These are phyloP conservation scores for Hippocampus comes DNA, from an alignment of 2,113 vertebrate species.

Conservation along the genomic window DNA sequence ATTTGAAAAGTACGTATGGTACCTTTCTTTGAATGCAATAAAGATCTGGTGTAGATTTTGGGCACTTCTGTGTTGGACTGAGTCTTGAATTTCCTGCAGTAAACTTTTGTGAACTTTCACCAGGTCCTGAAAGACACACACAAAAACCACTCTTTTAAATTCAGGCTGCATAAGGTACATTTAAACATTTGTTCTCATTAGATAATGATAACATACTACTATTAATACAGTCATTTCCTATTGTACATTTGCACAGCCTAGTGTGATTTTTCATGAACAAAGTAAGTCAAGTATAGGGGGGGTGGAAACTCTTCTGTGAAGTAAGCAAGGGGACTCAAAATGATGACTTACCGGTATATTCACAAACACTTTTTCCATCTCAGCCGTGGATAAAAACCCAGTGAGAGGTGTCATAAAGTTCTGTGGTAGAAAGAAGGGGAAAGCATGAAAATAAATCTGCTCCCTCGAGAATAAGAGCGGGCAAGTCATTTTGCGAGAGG, in stretches of 20 bases:
- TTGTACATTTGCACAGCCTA: too few species aligned
- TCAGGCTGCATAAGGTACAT: background rate
- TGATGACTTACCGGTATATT: constrained; percentile 87
- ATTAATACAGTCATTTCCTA: too few species aligned
- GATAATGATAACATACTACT: background rate
- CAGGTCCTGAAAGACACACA: constrained; percentile 79
- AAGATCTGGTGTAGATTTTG: constrained; percentile 93
- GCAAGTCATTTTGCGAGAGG: constrained; percentile 47
- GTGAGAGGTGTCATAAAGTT: constrained; percentile 91
- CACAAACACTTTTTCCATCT: constrained; percentile 90
- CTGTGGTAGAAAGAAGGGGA: constrained; percentile 67
- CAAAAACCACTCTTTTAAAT: background rate
- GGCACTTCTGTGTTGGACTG: constrained; percentile 83
- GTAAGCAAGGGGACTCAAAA: background rate
- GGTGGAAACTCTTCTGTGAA: background rate
- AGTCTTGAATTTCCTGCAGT: constrained; percentile 87
- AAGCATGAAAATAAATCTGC: constrained; percentile 19
- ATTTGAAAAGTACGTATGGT: constrained; percentile 8
- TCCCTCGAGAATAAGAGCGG: constrained; percentile 29
- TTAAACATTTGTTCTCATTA: background rate
- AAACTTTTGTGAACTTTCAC: constrained; percentile 91
- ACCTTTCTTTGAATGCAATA: constrained; percentile 95
- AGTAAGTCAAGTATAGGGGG: background rate
- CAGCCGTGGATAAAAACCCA: constrained; percentile 79
- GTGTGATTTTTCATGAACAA: background rate